Evolutionary conservation across 2,888 invertebrate species (phyloP), one percentile per base, ranked within the genome.

Genomic region (Azorinus chamasolen): DNA sequence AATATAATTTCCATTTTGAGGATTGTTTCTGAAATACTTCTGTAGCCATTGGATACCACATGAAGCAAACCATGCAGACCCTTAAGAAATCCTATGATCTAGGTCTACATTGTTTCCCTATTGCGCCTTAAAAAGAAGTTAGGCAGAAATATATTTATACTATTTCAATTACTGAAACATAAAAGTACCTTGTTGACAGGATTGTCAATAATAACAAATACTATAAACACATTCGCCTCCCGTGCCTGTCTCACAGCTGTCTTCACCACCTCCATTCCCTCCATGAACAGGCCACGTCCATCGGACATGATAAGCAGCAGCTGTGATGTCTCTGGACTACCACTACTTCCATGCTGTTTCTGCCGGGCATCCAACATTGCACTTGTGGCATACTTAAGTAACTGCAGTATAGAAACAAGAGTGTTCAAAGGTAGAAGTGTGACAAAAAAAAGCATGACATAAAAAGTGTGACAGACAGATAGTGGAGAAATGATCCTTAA

Each of bases 191-290:
- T 97, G 92, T 96, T 97, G 81, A 96, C 95, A 8, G 97, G 97
- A 94, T 97, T 98, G 93, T 99, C 99, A 53, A 99, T 95, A 79
- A 99, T 96, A 58, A 99, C 96, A 92, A 99, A 99, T 5, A 99
- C 97, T 78, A 97, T 95, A 93, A 99, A 99, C 83, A 99, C 96
- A 46, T 97, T 96, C 64, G 96, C 95, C 61, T 97, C 95, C 78
- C 96, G 95, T 3, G 97, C 97, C 86, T 96, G 94, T 86, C 97
- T 94, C 0, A 99, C 96, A 0, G 98, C 96, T 83, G 95, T 95
- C 79, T 94, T 94, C 1, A 99, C 96, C 73, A 94, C 95, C 0
- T 95, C 95, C 87, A 96, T 95, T 0, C 98, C 98, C 76, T 94
- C 94, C 91, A 97, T 97, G 93, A 96, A 97, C 82, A 99, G 96